A percentile compares a stretch with the other conserved stretches of the same genome.
Evolutionary conservation across 92 coral and sea anemone species (phyloP).

Genomic region (Actinostola sp.): DNA sequence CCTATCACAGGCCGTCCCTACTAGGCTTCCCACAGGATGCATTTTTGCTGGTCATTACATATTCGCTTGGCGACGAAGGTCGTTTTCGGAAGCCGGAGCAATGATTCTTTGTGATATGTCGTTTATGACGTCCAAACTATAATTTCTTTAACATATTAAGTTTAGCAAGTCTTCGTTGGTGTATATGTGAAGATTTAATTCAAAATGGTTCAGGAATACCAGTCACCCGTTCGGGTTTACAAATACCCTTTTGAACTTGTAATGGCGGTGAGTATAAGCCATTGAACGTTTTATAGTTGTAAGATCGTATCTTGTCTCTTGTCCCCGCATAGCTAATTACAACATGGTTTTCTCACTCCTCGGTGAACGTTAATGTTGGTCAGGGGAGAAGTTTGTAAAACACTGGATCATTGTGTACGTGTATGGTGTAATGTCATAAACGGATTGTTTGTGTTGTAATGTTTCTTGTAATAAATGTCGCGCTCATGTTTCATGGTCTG

Average conservation of each 20-base stretch:
- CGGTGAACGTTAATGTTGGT: too few species aligned
- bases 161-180: not conserved
- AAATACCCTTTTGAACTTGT: conserved; percentile 98
- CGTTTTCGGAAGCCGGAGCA: not conserved
- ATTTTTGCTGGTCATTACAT: conserved; percentile 2
- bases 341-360: not conserved
- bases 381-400: too few species aligned
- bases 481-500: not conserved
- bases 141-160: not conserved
- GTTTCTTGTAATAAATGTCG: not conserved
- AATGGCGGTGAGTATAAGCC: conserved; percentile 89
- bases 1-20: too few species aligned
- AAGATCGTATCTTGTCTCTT: not conserved
- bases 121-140: not conserved
- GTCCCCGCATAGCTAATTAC: not conserved
- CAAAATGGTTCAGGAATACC: conserved; percentile 98
- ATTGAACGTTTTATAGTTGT: not conserved
- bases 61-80: conserved; percentile 19
- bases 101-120: conserved; percentile 1
- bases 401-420: too few species aligned
- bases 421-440: too few species aligned
- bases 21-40: conserved; percentile 3
- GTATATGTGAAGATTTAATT: not conserved
- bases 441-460: too few species aligned
- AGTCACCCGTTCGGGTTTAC: conserved; percentile 98